These are phyloP conservation scores for Chrysaora quinquecirrha DNA, from an alignment of 30 jellyfish, hydroid and myxozoan species.

Conservation along the genomic window DNA sequence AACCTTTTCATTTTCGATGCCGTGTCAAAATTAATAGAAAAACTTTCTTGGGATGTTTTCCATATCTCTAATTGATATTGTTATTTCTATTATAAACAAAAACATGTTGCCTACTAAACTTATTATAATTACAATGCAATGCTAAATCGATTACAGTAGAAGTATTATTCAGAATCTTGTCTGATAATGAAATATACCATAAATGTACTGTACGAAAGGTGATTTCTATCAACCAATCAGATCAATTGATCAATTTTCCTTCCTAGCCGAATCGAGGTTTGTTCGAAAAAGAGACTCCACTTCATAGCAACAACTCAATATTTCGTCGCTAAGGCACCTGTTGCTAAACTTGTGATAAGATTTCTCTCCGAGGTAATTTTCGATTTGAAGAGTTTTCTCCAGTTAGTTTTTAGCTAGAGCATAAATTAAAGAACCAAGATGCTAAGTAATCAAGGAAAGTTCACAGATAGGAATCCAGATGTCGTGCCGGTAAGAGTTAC, in stretches of 20 bases:
- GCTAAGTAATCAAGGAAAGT: conserved; percentile 89
- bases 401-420: not conserved
- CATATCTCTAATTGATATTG: no score
- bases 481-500: conserved; percentile 75
- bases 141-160: no score
- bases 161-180: no score
- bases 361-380: no score
- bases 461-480: conserved; percentile 84
- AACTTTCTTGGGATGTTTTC: no score
- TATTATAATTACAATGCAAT: not conserved
- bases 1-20: not conserved
- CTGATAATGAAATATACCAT: no score
- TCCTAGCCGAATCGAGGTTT: not conserved
- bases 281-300: not conserved
- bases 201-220: no score
- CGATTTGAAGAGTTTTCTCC: not conserved
- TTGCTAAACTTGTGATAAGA: no score
- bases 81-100: no score
- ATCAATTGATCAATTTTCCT: no score
- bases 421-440: not conserved
- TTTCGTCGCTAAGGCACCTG: not conserved
- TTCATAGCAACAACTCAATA: not conserved
- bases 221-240: no score
- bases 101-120: not conserved
- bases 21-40: not conserved